Evolutionary conservation across 64 coral and sea anemone species (phyloP).

Genomic region (Montipora foliosa): DNA sequence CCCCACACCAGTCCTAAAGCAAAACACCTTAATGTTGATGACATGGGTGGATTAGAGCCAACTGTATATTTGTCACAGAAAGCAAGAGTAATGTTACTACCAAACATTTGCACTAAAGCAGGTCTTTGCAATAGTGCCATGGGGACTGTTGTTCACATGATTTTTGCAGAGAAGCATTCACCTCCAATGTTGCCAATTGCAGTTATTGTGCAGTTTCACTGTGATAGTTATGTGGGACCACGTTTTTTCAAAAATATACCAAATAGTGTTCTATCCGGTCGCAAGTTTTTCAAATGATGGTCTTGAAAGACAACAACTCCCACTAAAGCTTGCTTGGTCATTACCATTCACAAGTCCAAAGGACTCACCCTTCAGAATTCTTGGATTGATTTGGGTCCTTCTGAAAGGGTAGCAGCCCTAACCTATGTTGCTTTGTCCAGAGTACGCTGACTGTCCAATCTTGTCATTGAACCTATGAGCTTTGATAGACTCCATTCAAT

Average conservation of each 20-base stretch:
- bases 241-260: slow-evolving; percentile 34
- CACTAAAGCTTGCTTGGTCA: slow-evolving; percentile 67
- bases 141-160: slow-evolving; percentile 24
- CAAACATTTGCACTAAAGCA: too few relatives aligned
- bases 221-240: slow-evolving; percentile 31
- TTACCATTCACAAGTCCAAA: slow-evolving; percentile 61
- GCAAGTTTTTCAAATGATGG: slow-evolving; percentile 7
- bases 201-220: slow-evolving; percentile 49
- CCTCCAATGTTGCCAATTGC: slow-evolving; percentile 48
- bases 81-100: too few relatives aligned
- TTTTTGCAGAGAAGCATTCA: slow-evolving; percentile 31
- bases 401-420: background rate
- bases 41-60: too few relatives aligned
- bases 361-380: slow-evolving; percentile 31
- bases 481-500: background rate
- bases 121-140: slow-evolving; percentile 9
- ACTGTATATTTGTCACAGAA: too few relatives aligned
- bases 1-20: too few relatives aligned
- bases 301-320: slow-evolving; percentile 19
- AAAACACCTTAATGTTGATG: too few relatives aligned
- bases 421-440: background rate
- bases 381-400: background rate
- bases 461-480: slow-evolving; percentile 1
- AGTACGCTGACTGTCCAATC: background rate
- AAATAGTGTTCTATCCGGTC: slow-evolving; percentile 42